A percentile compares a stretch with the other conserved stretches of the same genome.
These are phyloP conservation scores for Campoletis sonorensis DNA, from an alignment of 1,140 invertebrate genomes.

Conservation along the genomic window DNA sequence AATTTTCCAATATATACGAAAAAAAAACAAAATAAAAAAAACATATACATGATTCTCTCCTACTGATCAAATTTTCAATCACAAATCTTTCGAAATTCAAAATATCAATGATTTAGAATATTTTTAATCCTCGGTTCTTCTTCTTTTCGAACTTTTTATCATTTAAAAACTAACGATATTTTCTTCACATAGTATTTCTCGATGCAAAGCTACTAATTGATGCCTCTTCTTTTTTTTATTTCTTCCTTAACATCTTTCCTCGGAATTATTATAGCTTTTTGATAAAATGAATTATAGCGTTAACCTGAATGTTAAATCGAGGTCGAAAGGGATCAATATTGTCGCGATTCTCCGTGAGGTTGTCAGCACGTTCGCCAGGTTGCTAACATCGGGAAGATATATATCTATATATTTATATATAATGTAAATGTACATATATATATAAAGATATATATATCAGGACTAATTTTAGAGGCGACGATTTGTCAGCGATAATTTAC, in stretches of 20 bases:
- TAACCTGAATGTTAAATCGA: constrained; percentile 12
- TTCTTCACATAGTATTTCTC: too few species aligned
- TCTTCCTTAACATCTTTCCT: neutral
- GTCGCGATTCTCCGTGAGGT: neutral
- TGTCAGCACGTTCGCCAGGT: constrained; percentile 17
- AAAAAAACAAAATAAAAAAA: too few species aligned
- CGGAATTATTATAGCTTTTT: constrained; percentile 7
- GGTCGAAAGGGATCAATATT: constrained; percentile 17
- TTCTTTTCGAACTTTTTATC: too few species aligned
- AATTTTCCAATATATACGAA: neutral
- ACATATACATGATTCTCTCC: too few species aligned
- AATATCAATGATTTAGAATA: too few species aligned
- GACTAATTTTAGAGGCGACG: constrained; percentile 38
- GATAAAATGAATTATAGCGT: constrained; percentile 37
- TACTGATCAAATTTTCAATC: too few species aligned
- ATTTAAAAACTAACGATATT: too few species aligned
- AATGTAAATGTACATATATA: too few species aligned
- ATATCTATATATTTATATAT: neutral
- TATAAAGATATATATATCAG: neutral
- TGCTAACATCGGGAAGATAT: neutral
- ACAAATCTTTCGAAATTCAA: too few species aligned
- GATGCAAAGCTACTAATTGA: constrained; percentile 1
- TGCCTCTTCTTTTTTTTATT: too few species aligned
- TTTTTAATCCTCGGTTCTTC: too few species aligned
- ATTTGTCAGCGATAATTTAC: constrained; percentile 28